Conservation (phyloP, 2,888 invertebrate genomes). For the Brassicogethes aeneus region DNA sequence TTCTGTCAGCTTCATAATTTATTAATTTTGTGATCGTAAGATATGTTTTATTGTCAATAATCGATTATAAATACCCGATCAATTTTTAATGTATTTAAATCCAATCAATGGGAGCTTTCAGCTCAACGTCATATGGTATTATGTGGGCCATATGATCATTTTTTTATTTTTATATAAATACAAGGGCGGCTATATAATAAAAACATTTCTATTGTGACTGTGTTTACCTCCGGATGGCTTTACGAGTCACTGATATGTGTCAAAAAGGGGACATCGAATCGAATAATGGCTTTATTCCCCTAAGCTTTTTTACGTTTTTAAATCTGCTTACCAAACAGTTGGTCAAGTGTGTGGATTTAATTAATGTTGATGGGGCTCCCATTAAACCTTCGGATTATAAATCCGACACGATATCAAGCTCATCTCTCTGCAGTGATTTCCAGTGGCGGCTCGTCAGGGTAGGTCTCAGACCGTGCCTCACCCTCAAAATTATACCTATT, state of each 20-base stretch:
- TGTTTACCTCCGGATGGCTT: slow-evolving; percentile 4
- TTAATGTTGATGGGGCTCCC: too few relatives aligned
- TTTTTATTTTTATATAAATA: slow-evolving; percentile 10
- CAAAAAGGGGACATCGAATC: slow-evolving; percentile 5
- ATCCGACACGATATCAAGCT: too few relatives aligned
- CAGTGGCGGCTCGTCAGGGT: too few relatives aligned
- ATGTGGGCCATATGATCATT: slow-evolving; percentile 8
- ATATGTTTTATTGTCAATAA: neutral
- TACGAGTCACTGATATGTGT: slow-evolving; percentile 13
- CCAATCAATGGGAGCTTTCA: neutral
- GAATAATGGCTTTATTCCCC: neutral
- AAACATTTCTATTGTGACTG: neutral
- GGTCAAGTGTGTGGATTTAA: neutral
- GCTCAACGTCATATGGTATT: neutral
- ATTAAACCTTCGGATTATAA: too few relatives aligned
- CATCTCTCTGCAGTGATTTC: too few relatives aligned
- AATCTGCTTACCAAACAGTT: slow-evolving; percentile 1
- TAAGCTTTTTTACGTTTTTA: neutral
- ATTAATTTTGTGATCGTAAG: too few relatives aligned
- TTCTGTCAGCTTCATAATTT: too few relatives aligned
- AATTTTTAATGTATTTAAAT: neutral
- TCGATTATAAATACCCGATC: neutral
- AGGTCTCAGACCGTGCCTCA: too few relatives aligned
- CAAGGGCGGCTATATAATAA: slow-evolving; percentile 8
- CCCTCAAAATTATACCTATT: too few relatives aligned